phyloP scores from a whole-genome alignment of 2,888 invertebrate species.

The Gnatocerus cornutus region DNA sequence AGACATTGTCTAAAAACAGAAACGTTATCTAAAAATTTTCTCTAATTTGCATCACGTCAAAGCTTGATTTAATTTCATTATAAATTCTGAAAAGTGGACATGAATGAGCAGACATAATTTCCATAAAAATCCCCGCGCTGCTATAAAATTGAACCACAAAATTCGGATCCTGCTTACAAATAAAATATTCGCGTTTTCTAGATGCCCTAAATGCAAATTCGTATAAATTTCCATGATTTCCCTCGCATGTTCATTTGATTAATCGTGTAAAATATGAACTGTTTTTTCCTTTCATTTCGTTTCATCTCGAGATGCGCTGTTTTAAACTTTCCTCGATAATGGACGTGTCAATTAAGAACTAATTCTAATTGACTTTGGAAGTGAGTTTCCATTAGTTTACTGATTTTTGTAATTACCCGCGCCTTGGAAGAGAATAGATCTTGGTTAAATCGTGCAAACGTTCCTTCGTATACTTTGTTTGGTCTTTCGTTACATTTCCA shows the following conservation, averaged over 20 bases:
- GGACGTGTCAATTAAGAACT: constrained; percentile 38
- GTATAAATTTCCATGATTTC: constrained; percentile 23
- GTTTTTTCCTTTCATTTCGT: background rate
- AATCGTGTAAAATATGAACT: background rate
- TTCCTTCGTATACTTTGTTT: constrained; percentile 35
- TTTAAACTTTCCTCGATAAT: constrained; percentile 13
- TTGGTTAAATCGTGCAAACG: constrained; percentile 40
- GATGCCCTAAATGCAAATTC: constrained; percentile 31
- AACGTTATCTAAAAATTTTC: background rate
- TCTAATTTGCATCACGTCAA: constrained; percentile 4
- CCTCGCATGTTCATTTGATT: constrained; percentile 18
- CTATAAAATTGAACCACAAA: constrained; percentile 32
- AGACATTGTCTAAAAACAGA: too few species aligned
- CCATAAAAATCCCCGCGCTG: constrained; percentile 20
- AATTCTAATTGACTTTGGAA: constrained; percentile 40
- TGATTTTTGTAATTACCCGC: constrained; percentile 53
- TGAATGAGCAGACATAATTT: constrained; percentile 17
- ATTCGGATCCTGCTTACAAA: constrained; percentile 26
- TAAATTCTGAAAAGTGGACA: constrained; percentile 28
- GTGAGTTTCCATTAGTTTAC: constrained; percentile 51
- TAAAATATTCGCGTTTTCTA: constrained; percentile 29
- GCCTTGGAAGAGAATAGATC: constrained; percentile 40
- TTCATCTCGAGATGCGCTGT: too few species aligned
- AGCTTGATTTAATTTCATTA: constrained; percentile 5
- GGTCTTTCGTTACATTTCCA: constrained; percentile 50